Base-by-base conservation (phyloP, 2,888 invertebrate genomes). In the Urechis unicinctus region DNA sequence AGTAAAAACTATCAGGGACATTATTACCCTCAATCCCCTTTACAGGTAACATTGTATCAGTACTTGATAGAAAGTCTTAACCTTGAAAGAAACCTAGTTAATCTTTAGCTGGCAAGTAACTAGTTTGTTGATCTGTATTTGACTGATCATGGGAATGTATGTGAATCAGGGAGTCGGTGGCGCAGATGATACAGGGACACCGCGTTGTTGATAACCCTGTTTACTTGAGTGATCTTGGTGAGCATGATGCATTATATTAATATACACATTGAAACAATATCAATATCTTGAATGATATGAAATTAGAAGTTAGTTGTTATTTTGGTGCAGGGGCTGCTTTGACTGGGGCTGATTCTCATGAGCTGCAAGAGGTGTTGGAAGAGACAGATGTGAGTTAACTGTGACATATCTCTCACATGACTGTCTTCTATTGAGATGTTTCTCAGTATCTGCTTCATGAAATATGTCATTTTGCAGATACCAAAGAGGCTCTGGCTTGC, bases 201-300 rank as follows among this genome's bases (percentile, higher is more conserved):
- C 83, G 94, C 56, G 93, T 97, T 28, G 91, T 96, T 13, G 98
- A 98, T 79, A 97, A 99, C 82, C 98, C 98, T 0, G 90, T 96
- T 21, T 97, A 97, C 79, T 82, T 98, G 50, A 91, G 94, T 68
- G 97, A 98, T 80, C 82, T 98, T 53, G 97, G 95, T 47, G 62
- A 59, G 67, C n/a, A n/a, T n/a, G n/a, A n/a, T n/a, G n/a, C n/a
- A n/a, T n/a, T 52, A 1, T 52, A 52, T 52, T 49, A n/a, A 21
- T 2, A 13, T 52, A 28, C 52, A 26, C 21, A 6, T 21, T 21
- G 21, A 29, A 2, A 3, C 21, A 21, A 22, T 9, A 45, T 22
- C 45, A 45, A 17, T 9, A 17, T 22, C 26, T 45, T 9, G 45
- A 21, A 9, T 13, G 13, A 21, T 21, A 22, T 6, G 6, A 13